Evolutionary conservation across 2,888 invertebrate genomes (phyloP).

Genomic region (Apoda limacodes): DNA sequence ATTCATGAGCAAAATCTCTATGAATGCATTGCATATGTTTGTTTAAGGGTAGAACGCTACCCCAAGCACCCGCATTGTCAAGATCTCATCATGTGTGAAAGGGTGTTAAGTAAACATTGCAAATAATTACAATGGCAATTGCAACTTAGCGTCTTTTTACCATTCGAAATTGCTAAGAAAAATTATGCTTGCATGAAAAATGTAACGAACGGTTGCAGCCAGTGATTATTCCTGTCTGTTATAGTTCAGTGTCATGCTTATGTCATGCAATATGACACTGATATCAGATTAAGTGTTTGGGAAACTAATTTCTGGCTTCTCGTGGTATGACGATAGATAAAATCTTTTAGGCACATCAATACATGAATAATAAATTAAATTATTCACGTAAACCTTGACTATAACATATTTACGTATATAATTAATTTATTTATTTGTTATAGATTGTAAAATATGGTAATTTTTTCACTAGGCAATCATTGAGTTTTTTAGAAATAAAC

Average conservation of each 20-base stretch:
- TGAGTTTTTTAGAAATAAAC: too few species aligned
- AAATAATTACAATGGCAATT: constrained; percentile 67
- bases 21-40: too few species aligned
- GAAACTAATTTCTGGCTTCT: constrained; percentile 32
- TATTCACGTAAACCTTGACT: too few species aligned
- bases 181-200: constrained; percentile 61
- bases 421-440: too few species aligned
- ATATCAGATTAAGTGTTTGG: constrained; percentile 60
- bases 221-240: constrained; percentile 49
- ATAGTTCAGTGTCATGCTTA: constrained; percentile 60
- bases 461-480: too few species aligned
- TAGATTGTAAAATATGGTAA: too few species aligned
- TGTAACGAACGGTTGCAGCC: constrained; percentile 38
- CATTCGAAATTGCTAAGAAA: constrained; percentile 56
- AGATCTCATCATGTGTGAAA: constrained; percentile 66
- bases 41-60: constrained; percentile 32
- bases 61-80: constrained; percentile 41
- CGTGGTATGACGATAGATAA: too few species aligned
- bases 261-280: constrained; percentile 59
- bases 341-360: too few species aligned
- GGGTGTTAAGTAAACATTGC: constrained; percentile 72
- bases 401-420: too few species aligned
- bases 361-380: too few species aligned
- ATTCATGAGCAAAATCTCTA: too few species aligned
- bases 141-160: constrained; percentile 42